phyloP scores from a whole-genome alignment of 2,113 vertebrate genomes.

The Psettodes erumei region DNA sequence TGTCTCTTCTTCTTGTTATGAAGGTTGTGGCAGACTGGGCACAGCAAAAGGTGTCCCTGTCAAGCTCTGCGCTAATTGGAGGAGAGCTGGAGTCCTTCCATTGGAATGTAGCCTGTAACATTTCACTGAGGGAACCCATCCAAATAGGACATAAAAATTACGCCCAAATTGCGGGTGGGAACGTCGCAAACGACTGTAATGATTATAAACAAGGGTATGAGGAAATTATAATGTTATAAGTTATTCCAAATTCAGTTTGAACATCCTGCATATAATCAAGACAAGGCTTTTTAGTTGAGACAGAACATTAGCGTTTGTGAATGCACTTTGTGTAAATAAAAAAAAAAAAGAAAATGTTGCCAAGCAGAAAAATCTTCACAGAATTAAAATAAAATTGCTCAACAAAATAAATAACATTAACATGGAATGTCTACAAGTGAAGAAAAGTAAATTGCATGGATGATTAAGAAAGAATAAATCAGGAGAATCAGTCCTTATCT shows the following conservation, averaged over 20 bases:
- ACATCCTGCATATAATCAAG: neutral
- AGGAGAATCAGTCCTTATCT: slow-evolving; percentile 35
- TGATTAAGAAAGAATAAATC: slow-evolving; percentile 22
- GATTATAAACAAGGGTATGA: neutral
- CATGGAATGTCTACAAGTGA: neutral
- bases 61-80: neutral
- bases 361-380: neutral
- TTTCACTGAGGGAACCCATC: neutral
- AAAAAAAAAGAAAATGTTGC: too few relatives aligned
- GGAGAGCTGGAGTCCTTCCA: neutral
- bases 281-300: neutral
- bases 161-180: neutral
- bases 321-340: neutral
- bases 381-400: neutral
- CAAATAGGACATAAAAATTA: neutral
- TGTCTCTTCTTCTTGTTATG: neutral
- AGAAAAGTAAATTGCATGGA: neutral
- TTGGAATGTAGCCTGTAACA: neutral
- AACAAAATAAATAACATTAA: neutral
- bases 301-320: neutral
- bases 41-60: neutral
- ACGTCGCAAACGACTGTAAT: too few relatives aligned
- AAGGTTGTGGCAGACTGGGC: neutral
- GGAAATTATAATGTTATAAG: neutral
- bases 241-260: neutral